Evolutionary conservation across 2,113 vertebrate genomes (phyloP).

Genomic region (Uria lomvia): DNA sequence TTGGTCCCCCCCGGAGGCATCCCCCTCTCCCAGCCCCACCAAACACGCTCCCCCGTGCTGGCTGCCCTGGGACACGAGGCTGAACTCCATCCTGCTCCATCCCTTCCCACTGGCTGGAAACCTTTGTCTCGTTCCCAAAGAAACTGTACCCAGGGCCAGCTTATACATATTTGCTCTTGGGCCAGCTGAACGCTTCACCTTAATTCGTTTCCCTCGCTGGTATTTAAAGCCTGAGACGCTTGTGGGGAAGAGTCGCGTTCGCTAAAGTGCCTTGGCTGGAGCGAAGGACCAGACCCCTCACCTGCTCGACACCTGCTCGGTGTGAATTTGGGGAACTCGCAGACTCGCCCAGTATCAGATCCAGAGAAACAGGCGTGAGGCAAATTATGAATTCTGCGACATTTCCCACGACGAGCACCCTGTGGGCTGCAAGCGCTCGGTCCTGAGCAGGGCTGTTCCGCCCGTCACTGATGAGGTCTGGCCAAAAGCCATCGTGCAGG

Average conservation of each 20-base stretch:
- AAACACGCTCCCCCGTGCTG: fast-evolving
- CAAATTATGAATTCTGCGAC: not conserved
- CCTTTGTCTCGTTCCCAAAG: not conserved
- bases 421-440: fast-evolving
- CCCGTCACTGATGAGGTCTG: not conserved
- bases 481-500: not conserved
- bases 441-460: not conserved
- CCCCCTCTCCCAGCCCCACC: not conserved
- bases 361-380: fast-evolving
- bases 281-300: not conserved
- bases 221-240: not conserved
- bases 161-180: fast-evolving
- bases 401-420: fast-evolving
- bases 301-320: not conserved
- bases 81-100: not conserved
- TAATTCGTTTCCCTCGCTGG: not conserved
- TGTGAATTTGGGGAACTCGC: fast-evolving
- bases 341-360: fast-evolving
- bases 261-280: not conserved
- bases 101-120: not conserved
- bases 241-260: fast-evolving
- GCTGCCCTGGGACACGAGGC: not conserved
- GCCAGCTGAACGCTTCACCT: not conserved
- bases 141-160: fast-evolving
- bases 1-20: fast-evolving